Evolutionary conservation across 2,888 invertebrate species (phyloP), one percentile per base, ranked within the genome.

Genomic region (Apamea anceps): DNA sequence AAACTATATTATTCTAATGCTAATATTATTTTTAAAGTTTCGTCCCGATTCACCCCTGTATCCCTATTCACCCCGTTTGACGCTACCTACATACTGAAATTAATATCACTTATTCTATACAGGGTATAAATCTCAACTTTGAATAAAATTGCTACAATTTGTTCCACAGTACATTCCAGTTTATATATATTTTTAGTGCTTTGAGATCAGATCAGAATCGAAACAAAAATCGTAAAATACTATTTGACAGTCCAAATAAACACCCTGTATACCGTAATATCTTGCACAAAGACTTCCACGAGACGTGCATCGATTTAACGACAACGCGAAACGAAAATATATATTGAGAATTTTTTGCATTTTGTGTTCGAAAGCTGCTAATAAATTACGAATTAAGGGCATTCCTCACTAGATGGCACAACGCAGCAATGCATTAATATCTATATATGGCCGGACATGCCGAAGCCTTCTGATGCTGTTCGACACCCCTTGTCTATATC

Each of bases 181-280:
- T 62, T 42, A 21, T 21, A 28, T 45, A 6, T 1, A 62, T 63
- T 51, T n/a, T 15, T 60, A 10, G 66, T 54, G 66, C 21, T 66
- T 78, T 66, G 65, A 78, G 60, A 79, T 79, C 79, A 71, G n/a
- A 78, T 78, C 51, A 60, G 25, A 72, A 67, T 79, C 60, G 21
- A 72, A 18, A 77, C 62, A 32, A 37, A 51, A 25, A 57, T 15
- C 51, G 45, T 67, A 78, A 66, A 28, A 7, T 45, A 66, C 45
- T 37, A 48, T 57, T 82, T n/a, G 8, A 45, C 32, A 78, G n/a
- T 78, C 32, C 5, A 51, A 21, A 79, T 51, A 68, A 21, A 51
- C 72, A 81, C 60, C 81, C 81, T 81, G 84, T 84, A 78, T 54
- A 32, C 79, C 63, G 15, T 62, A 76, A 48, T 28, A 83, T 45